A percentile compares a stretch with the other conserved stretches of the same genome.
These are phyloP conservation scores for Labeo rohita DNA, from an alignment of 2,113 vertebrate species.

Conservation along the genomic window DNA sequence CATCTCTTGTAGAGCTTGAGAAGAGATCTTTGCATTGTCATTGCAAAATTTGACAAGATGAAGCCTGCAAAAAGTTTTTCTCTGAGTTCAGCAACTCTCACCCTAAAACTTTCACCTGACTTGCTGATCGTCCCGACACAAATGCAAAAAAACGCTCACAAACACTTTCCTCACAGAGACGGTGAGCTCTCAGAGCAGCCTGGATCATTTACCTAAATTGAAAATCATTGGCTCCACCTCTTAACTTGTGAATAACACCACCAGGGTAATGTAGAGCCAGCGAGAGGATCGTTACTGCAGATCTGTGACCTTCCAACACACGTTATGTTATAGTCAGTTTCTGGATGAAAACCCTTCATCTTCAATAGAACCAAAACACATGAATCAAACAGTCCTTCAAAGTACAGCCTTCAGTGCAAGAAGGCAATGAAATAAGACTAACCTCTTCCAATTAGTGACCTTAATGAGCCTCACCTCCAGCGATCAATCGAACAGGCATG, in stretches of 20 bases:
- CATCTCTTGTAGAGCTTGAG: not conserved
- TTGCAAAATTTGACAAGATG: not conserved
- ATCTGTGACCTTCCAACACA: conserved; percentile 43
- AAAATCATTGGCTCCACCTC: conserved; percentile 42
- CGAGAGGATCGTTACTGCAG: conserved; percentile 11
- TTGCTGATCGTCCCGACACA: not conserved
- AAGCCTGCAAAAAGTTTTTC: not conserved
- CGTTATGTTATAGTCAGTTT: not conserved
- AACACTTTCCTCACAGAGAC: conserved; percentile 8
- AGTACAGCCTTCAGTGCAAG: not conserved
- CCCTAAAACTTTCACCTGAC: not conserved
- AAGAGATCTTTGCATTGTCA: not conserved
- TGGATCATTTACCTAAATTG: conserved; percentile 33
- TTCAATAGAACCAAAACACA: not conserved
- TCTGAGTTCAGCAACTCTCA: not conserved
- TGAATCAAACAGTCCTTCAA: conserved; percentile 3
- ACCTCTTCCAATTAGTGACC: conserved; percentile 26
- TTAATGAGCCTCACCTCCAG: conserved; percentile 5
- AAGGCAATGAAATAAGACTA: conserved; percentile 14
- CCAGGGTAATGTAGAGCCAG: not conserved
- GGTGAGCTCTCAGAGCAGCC: not conserved
- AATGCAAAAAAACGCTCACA: not conserved
- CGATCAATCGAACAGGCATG: not conserved
- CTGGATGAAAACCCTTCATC: conserved; percentile 14
- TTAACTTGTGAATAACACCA: conserved; percentile 31